Evolutionary conservation across 2,888 invertebrate species (phyloP), one percentile per base, ranked within the genome.

Genomic region (Drosophila leonis): DNA sequence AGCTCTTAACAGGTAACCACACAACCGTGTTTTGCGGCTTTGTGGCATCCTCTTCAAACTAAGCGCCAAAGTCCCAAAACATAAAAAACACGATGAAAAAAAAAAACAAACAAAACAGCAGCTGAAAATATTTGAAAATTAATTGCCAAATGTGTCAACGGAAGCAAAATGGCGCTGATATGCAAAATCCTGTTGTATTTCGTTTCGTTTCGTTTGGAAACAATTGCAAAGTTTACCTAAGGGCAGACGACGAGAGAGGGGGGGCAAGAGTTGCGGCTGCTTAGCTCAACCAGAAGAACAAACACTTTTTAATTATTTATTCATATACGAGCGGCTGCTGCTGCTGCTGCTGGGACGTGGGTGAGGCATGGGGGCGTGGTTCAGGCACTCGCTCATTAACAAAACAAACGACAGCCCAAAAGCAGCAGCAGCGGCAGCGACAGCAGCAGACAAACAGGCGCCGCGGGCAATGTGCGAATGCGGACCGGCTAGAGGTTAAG

Each of bases 231-330:
- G 46, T 42, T 52, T 29, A 52, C 48, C n/a, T 15, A n/a, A 31
- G 42, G 44, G 24, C 46, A 13, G 13, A 24, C 27, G 39, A 4
- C 20, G 39, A 3, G 39, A 10, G 12, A 15, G 18, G 27, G 37
- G 15, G 49, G 12, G 49, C 41, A 35, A 18, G 13, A 31, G 59
- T 60, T 48, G 52, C 56, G 64, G 65, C 62, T 75, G 76, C 71
- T 78, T 59, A 55, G 51, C 57, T 49, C 42, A 56, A 56, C 66
- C 77, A 76, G 56, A 68, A 60, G 65, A 72, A 59, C 68, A 78
- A 80, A 77, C 62, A 72, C 63, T 76, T 69, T 76, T 69, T 78
- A 72, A 78, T 78, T 77, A 78, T 78, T 80, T 80, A 78, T 78
- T 66, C 66, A 80, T 64, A 72, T 15, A 27, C 20, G 35, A 35